Evolutionary conservation across 2,888 invertebrate species (phyloP).

Genomic region (Melinaea menophilus): DNA sequence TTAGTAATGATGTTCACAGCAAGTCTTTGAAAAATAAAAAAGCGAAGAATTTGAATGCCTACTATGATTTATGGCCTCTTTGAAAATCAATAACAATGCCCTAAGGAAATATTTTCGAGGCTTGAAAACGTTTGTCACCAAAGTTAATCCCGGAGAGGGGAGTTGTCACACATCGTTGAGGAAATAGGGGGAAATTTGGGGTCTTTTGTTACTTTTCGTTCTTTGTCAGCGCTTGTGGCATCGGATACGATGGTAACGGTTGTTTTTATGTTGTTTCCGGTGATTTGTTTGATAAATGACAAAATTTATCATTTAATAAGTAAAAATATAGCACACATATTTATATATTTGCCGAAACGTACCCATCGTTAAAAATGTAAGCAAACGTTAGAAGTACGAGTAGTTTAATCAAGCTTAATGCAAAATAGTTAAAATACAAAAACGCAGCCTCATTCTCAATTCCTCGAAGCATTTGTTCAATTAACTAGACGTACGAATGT

Average conservation of each 20-base stretch:
- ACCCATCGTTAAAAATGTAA: background rate
- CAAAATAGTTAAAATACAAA: background rate
- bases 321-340: background rate
- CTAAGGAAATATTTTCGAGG: background rate
- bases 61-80: background rate
- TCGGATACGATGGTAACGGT: slow-evolving; percentile 18
- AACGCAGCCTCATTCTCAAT: background rate
- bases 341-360: background rate
- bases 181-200: slow-evolving; percentile 23
- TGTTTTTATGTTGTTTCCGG: slow-evolving; percentile 12
- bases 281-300: slow-evolving; percentile 2
- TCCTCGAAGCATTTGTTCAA: slow-evolving; percentile 5
- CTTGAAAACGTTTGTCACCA: slow-evolving; percentile 10
- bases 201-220: slow-evolving; percentile 21
- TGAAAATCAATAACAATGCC: slow-evolving; percentile 7
- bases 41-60: background rate
- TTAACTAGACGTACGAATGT: slow-evolving; percentile 6
- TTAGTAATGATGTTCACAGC: too few relatives aligned
- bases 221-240: slow-evolving; percentile 17
- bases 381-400: background rate
- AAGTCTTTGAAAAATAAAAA: background rate
- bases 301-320: background rate
- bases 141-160: slow-evolving; percentile 3
- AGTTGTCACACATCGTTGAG: slow-evolving; percentile 20
- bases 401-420: background rate